Percentiles rank a stretch among this genome's conserved stretches.
Conservation (phyloP, 2,888 invertebrate genomes). For the Mimachlamys varia region DNA sequence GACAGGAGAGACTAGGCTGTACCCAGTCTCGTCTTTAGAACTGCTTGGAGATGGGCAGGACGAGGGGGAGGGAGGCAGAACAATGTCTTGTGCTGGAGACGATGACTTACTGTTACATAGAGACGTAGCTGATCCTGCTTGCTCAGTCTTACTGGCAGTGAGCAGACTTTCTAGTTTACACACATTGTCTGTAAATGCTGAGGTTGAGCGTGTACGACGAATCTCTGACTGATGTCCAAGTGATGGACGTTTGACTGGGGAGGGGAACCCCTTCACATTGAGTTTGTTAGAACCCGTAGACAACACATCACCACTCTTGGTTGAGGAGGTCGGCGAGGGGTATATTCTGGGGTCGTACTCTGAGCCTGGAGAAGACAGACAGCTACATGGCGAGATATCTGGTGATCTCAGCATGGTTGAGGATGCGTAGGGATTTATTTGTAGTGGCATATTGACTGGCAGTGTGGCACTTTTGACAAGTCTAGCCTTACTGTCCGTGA, state of each 20-base stretch:
- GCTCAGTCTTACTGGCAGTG: neutral
- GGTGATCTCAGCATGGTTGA: conserved; percentile 32
- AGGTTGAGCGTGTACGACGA: neutral
- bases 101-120: neutral
- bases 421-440: conserved; percentile 37
- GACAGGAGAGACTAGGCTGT: neutral
- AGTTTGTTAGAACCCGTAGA: neutral
- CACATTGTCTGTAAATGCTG: conserved; percentile 20
- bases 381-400: conserved; percentile 43
- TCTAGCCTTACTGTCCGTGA: neutral
- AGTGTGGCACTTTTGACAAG: neutral
- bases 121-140: neutral
- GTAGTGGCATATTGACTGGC: conserved; percentile 20
- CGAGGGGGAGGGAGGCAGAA: neutral
- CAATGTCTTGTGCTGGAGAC: neutral
- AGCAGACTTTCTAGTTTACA: neutral
- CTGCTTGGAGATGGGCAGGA: neutral
- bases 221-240: neutral
- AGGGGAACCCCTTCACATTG: neutral
- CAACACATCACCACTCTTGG: neutral
- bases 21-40: neutral
- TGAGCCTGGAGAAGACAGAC: conserved; percentile 38
- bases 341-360: conserved; percentile 37
- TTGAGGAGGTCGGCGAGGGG: conserved; percentile 38
- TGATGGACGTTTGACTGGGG: neutral